Percentiles rank a stretch among this genome's conserved stretches.
Conservation (phyloP, 2,888 invertebrate species). For the Cryptocephalus primarius region DNA sequence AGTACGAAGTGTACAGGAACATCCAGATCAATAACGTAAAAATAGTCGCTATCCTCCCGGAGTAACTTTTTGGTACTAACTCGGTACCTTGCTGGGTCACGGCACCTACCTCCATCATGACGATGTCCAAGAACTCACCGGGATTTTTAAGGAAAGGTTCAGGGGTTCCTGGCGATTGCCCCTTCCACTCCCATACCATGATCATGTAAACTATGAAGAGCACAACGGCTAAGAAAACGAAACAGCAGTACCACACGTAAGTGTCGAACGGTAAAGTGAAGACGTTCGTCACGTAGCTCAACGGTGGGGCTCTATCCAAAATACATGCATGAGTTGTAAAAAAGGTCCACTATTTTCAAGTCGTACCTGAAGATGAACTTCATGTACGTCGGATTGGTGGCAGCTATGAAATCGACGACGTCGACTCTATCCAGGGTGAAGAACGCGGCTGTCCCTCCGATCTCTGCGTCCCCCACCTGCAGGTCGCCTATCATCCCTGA, state of each 20-base stretch:
- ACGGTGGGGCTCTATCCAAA: conserved; percentile 41
- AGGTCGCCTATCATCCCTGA: conserved; percentile 50
- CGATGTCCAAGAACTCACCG: conserved; percentile 20
- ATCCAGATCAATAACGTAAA: conserved; percentile 35
- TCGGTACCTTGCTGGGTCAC: conserved; percentile 41
- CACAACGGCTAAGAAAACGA: conserved; percentile 35
- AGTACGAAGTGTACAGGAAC: conserved; percentile 53
- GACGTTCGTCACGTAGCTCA: conserved; percentile 54
- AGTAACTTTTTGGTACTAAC: conserved; percentile 34
- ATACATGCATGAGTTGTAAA: too few species aligned
- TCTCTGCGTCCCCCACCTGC: conserved; percentile 42
- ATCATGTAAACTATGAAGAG: conserved; percentile 23
- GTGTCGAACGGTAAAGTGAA: conserved; percentile 53
- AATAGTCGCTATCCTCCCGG: conserved; percentile 37
- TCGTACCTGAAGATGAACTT: conserved; percentile 47
- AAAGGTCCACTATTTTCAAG: too few species aligned
- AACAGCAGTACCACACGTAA: conserved; percentile 51
- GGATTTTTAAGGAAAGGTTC: conserved; percentile 1
- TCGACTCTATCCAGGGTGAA: conserved; percentile 27
- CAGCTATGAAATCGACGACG: conserved; percentile 44
- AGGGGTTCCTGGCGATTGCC: conserved; percentile 2
- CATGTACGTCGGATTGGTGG: conserved; percentile 43
- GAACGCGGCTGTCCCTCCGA: conserved; percentile 42
- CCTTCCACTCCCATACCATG: conserved; percentile 27
- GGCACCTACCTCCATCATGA: conserved; percentile 37